phyloP scores from a whole-genome alignment of 35 echinoderm and acorn worm genomes.

The Strongylocentrotus purpuratus region DNA sequence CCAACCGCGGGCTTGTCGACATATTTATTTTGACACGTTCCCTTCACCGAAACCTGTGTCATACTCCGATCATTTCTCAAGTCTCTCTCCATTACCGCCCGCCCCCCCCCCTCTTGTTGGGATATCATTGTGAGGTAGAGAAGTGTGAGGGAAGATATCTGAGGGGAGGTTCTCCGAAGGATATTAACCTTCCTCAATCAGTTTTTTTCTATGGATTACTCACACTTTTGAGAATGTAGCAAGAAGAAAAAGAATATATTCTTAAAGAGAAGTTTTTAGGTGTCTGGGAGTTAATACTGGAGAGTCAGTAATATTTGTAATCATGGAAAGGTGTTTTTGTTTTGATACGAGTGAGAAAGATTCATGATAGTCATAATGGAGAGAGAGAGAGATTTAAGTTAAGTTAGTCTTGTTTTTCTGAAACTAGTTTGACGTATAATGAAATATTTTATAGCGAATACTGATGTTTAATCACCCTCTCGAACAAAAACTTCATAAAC shows the following conservation, averaged over 20 bases:
- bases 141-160: too few species aligned
- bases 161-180: neutral
- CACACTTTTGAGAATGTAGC: neutral
- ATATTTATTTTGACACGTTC: slow-evolving; percentile 44
- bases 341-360: too few species aligned
- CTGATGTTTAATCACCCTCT: too few species aligned
- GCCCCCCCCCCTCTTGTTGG: too few species aligned
- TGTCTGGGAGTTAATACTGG: neutral
- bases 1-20: slow-evolving; percentile 20
- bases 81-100: neutral
- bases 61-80: neutral
- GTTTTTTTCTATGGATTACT: neutral
- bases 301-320: neutral
- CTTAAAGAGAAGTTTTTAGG: neutral
- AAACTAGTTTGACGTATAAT: too few species aligned
- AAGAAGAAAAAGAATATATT: neutral
- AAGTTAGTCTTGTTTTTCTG: too few species aligned
- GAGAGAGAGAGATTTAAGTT: too few species aligned
- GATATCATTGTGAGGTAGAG: too few species aligned
- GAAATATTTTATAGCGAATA: too few species aligned
- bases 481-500: too few species aligned
- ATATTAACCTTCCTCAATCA: neutral
- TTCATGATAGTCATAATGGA: too few species aligned
- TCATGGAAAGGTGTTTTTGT: neutral
- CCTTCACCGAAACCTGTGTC: slow-evolving; percentile 24